Evolutionary conservation across 2,797 vertebrate genomes (phyloP).

Genomic region (Kryptolebias ocellatus): DNA sequence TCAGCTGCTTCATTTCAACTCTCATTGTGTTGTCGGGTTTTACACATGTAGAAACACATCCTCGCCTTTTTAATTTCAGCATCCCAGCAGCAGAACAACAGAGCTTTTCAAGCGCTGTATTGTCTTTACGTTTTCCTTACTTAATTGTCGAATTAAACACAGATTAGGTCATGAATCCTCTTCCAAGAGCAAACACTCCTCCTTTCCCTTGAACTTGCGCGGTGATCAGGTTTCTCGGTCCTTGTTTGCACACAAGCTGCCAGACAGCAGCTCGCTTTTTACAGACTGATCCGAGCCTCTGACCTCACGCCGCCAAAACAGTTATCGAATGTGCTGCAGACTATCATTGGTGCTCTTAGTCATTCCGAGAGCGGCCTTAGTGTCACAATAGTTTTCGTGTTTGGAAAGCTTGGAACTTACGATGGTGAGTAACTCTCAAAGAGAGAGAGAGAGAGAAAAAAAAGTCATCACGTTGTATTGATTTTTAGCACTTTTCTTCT

Average conservation of each 20-base stretch:
- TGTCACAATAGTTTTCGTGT: constrained; percentile 43
- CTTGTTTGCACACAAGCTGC: constrained; percentile 22
- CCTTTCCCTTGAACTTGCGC: not conserved
- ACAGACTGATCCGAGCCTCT: constrained; percentile 65
- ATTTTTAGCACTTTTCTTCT: constrained; percentile 42
- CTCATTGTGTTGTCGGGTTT: constrained; percentile 28
- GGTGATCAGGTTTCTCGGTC: constrained; percentile 44
- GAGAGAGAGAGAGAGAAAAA: constrained; percentile 11
- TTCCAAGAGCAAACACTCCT: constrained; percentile 7
- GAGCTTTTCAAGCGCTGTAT: constrained; percentile 42
- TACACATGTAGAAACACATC: constrained; percentile 30
- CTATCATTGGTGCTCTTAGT: constrained; percentile 60
- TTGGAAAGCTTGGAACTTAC: constrained; percentile 32
- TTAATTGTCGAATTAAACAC: constrained; percentile 29
- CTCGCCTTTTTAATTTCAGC: constrained; percentile 28
- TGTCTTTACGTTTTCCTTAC: not conserved
- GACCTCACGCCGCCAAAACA: constrained; percentile 51
- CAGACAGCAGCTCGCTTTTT: constrained; percentile 49
- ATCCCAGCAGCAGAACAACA: constrained; percentile 17
- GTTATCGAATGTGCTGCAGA: constrained; percentile 59
- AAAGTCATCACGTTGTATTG: constrained; percentile 41
- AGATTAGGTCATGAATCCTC: constrained; percentile 52
- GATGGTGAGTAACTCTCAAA: constrained; percentile 16
- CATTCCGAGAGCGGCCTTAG: constrained; percentile 45
- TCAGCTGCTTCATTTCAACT: constrained; percentile 26